Base-by-base conservation (phyloP, 2,888 invertebrate species). In the Liopterus haemorrhoidalis region DNA sequence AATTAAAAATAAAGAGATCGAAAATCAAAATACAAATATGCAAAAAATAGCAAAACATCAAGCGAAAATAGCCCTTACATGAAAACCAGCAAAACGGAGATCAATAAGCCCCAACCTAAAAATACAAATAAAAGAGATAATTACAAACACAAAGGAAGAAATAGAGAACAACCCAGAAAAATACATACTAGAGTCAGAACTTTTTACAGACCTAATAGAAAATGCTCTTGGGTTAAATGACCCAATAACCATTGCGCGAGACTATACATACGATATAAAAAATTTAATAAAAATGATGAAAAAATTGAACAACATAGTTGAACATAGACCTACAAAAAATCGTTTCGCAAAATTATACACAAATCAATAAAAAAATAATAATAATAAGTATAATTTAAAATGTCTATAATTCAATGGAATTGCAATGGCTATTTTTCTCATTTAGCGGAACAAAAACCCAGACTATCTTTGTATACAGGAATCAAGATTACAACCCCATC, bases 41-140 rank as follows among this genome's bases (percentile, higher is more conserved):
- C 30, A 30, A 11, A 30, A 6, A 5, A 30, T 12, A 30, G 12
- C 30, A 20, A 5, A 8, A 19, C 36, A 36, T 11, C 20, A n/a
- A n/a, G n/a, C n/a, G 21, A 16, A 37, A 37, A 37, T 22, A 14
- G 12, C 11, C n/a, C 37, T 14, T 24, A 16, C 6, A 32, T 15
- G 6, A 37, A 37, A 15, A 35, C n/a, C 19, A 8, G 25, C 22
- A 12, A 37, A 37, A 37, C 24, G 24, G n/a, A 37, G 37, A 22
- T 24, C 24, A 12, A 12, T 24, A 21, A 37, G 24, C 24, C 22
- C n/a, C n/a, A n/a, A n/a, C n/a, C n/a, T n/a, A n/a, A n/a, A n/a
- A 24, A 6, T 14, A 37, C 14, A 37, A 37, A 14, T 11, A 15
- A 15, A 9, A 16, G 5, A 32, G 5, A 22, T 22, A 4, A 12